Conservation (phyloP, 1,140 invertebrate genomes). For the Apis mellifera region DNA sequence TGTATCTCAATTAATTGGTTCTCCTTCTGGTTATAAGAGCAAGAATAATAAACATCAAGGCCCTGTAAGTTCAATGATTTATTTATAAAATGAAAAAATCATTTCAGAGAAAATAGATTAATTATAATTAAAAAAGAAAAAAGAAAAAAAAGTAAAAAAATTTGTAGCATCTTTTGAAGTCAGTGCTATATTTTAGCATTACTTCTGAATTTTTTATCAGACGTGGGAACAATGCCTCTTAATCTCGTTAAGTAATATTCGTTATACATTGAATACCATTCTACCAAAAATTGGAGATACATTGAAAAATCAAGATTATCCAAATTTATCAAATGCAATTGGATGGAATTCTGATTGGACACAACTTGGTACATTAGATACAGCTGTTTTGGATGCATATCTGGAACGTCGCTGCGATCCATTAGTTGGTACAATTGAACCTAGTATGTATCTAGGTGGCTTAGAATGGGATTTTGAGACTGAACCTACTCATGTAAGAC, state of each 20-base stretch:
- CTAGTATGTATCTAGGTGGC: constrained; percentile 95
- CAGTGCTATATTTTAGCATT: constrained; percentile 37
- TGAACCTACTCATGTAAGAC: constrained; percentile 89
- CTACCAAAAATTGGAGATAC: constrained; percentile 86
- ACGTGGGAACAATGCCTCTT: constrained; percentile 91
- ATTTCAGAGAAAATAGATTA: constrained; percentile 5
- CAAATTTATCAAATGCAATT: constrained; percentile 73
- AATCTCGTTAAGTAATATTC: constrained; percentile 94
- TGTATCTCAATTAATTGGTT: constrained; percentile 85
- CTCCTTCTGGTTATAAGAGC: constrained; percentile 81
- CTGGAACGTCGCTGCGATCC: constrained; percentile 96
- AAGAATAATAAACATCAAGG: constrained; percentile 74
- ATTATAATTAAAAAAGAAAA: constrained; percentile 23
- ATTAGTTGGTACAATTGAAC: constrained; percentile 95
- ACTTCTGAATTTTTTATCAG: constrained; percentile 74
- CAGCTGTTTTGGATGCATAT: constrained; percentile 90
- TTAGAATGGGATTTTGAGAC: constrained; percentile 92
- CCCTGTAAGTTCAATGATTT: constrained; percentile 62
- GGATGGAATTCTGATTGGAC: constrained; percentile 79
- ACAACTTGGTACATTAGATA: constrained; percentile 85
- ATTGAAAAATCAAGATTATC: constrained; percentile 75
- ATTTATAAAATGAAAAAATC: constrained; percentile 3
- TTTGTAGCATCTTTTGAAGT: constrained; percentile 36
- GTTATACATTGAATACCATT: constrained; percentile 89
- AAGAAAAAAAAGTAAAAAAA: constrained; percentile 25